Conservation (phyloP, 2,113 vertebrate genomes). For the Herpailurus yagouaroundi region DNA sequence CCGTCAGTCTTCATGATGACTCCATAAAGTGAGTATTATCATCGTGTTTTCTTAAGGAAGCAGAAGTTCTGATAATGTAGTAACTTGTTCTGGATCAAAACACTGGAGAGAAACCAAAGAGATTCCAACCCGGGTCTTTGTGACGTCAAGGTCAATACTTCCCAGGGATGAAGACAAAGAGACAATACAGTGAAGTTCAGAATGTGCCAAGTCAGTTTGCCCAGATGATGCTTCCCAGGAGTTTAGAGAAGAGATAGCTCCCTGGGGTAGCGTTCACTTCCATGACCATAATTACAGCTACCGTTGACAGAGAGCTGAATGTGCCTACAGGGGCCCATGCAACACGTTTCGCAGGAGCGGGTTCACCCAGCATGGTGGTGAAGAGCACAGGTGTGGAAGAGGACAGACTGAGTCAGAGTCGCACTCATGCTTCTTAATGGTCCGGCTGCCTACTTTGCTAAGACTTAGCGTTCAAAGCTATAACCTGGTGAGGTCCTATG, state of each 20-base stretch:
- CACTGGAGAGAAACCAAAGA: background rate
- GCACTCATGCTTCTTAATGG: background rate
- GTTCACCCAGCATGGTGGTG: background rate
- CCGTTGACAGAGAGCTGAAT: background rate
- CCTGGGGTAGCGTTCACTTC: background rate
- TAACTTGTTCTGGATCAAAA: background rate
- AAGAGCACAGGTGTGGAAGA: background rate
- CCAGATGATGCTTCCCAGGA: background rate
- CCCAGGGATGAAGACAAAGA: background rate
- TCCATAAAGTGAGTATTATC: background rate
- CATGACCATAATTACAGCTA: background rate
- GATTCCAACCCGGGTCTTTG: background rate
- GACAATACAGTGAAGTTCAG: background rate
- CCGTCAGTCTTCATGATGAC: background rate
- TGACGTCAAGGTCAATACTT: background rate
- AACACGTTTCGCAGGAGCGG: accelerated
- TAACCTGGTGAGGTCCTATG: background rate
- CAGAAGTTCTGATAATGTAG: background rate
- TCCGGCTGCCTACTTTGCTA: background rate
- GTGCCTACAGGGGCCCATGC: accelerated
- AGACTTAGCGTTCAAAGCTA: background rate
- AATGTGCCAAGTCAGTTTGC: background rate
- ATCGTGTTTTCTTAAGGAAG: background rate
- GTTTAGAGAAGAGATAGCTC: background rate
- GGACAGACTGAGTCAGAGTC: background rate